Evolutionary conservation across 1,140 invertebrate genomes (phyloP).

Genomic region (Orussus abietinus): DNA sequence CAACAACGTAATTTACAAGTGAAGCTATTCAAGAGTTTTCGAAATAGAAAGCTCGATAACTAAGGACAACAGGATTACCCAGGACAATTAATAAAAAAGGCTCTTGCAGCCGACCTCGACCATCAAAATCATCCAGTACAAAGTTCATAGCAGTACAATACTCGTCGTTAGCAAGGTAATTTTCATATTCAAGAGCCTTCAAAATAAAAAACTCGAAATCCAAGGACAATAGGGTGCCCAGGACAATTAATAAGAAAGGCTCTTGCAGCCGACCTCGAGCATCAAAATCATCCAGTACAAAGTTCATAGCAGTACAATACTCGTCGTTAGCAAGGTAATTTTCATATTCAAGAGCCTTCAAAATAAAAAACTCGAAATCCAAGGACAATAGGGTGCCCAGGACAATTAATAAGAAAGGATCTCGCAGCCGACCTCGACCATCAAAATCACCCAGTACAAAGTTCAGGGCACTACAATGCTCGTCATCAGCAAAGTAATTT

Average conservation of each 20-base stretch:
- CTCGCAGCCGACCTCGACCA: slow-evolving; percentile 8
- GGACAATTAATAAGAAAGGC: slow-evolving; percentile 28
- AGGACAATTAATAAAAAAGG: slow-evolving; percentile 27
- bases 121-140: too few species aligned
- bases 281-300: too few species aligned
- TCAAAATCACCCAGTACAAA: too few species aligned
- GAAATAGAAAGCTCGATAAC: slow-evolving; percentile 2
- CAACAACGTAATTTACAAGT: too few species aligned
- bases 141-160: too few species aligned
- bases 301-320: too few species aligned
- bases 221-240: slow-evolving; percentile 5
- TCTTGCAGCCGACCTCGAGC: slow-evolving; percentile 7
- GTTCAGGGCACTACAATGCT: too few species aligned
- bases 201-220: slow-evolving; percentile 2
- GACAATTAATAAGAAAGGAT: slow-evolving; percentile 28
- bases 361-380: slow-evolving; percentile 4
- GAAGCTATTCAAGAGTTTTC: slow-evolving; percentile 13
- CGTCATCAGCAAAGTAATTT: too few species aligned
- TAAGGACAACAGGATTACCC: slow-evolving; percentile 1
- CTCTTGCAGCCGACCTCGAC: slow-evolving; percentile 8
- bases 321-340: too few species aligned
- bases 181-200: slow-evolving; percentile 14
- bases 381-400: slow-evolving; percentile 4
- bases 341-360: slow-evolving; percentile 13
- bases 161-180: too few species aligned